A percentile compares a stretch with the other conserved stretches of the same genome.
Evolutionary conservation across 2,888 invertebrate species (phyloP).

Genomic region (Mesoligia furuncula): DNA sequence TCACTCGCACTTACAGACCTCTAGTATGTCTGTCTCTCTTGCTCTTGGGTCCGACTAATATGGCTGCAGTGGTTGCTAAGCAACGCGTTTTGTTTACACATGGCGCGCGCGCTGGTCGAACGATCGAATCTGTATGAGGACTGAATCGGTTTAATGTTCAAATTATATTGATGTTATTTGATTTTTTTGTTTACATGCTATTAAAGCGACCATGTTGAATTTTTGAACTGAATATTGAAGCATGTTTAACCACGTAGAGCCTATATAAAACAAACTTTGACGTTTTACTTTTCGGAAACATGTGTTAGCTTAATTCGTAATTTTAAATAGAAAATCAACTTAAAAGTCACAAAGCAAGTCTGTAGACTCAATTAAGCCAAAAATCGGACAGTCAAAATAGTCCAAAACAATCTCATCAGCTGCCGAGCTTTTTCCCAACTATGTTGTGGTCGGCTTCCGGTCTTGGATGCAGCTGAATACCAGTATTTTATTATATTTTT

Average conservation of each 20-base stretch:
- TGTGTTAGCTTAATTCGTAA: neutral
- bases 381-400: neutral
- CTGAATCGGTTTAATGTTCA: constrained; percentile 63
- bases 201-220: neutral
- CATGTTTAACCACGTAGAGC: neutral
- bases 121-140: constrained; percentile 70
- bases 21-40: constrained; percentile 54
- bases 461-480: neutral
- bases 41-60: constrained; percentile 46
- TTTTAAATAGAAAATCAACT: neutral
- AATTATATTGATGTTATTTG: constrained; percentile 56
- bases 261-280: neutral
- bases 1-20: constrained; percentile 52
- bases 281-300: neutral
- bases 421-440: neutral
- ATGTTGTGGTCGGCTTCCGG: neutral
- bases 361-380: neutral
- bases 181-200: constrained; percentile 25
- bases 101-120: constrained; percentile 73
- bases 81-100: constrained; percentile 75
- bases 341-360: neutral
- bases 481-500: neutral
- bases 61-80: constrained; percentile 71
- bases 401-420: neutral
- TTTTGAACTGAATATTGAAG: neutral